Conservation (phyloP, 2,113 vertebrate species). For the Argyrosomus japonicus region DNA sequence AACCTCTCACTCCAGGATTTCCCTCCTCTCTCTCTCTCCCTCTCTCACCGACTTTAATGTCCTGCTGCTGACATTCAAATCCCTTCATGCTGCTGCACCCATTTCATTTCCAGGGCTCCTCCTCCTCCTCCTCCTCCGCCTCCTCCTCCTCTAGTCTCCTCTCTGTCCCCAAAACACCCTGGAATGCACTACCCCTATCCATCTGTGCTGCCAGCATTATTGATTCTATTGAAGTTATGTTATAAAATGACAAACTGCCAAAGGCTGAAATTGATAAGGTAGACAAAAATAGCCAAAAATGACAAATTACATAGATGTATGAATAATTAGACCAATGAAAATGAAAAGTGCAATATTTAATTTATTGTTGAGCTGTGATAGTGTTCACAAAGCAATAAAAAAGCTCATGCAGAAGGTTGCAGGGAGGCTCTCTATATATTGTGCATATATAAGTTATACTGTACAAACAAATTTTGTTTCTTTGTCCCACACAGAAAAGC, state of each 20-base stretch:
- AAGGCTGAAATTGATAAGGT: conserved; percentile 12
- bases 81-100: conserved; percentile 51
- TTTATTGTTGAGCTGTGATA: neutral
- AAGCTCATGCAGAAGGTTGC: neutral
- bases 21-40: conserved; percentile 15
- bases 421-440: neutral
- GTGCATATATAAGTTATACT: neutral
- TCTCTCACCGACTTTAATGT: conserved; percentile 65
- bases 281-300: conserved; percentile 18
- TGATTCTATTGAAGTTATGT: conserved; percentile 47
- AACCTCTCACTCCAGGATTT: conserved; percentile 39
- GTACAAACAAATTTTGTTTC: neutral
- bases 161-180: conserved; percentile 58
- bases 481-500: conserved; percentile 84
- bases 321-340: conserved; percentile 3
- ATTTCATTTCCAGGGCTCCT: conserved; percentile 60
- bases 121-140: conserved; percentile 32
- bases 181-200: conserved; percentile 42
- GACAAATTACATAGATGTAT: conserved; percentile 16
- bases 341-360: neutral
- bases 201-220: conserved; percentile 44
- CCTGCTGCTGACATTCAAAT: conserved; percentile 74
- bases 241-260: conserved; percentile 38
- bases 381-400: conserved; percentile 19
- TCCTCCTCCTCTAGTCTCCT: conserved; percentile 9